Percentiles rank a stretch among this genome's conserved stretches.
phyloP scores from a whole-genome alignment of 2,797 vertebrate genomes.

The Falco naumanni region DNA sequence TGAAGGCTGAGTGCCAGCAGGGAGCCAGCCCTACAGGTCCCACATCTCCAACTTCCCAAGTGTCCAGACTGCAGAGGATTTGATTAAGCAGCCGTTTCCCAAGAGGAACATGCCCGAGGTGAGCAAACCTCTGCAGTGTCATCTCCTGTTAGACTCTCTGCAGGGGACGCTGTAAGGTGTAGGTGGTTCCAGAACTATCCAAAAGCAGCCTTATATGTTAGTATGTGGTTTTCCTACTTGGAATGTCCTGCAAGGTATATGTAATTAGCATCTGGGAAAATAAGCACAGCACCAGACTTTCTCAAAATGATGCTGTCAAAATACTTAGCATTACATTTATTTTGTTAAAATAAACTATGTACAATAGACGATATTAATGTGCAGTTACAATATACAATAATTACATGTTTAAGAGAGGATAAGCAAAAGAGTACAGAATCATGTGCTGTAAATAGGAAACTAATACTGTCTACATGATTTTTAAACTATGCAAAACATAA shows the following conservation, averaged over 20 bases:
- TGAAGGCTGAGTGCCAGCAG: background rate
- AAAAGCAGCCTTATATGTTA: background rate
- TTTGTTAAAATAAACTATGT: constrained; percentile 68
- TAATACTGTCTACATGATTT: constrained; percentile 32
- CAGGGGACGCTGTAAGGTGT: background rate
- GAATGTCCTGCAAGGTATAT: background rate
- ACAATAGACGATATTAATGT: constrained; percentile 39
- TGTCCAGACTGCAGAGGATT: background rate
- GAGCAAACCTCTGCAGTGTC: background rate
- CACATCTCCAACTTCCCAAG: background rate
- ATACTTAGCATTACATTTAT: constrained; percentile 58
- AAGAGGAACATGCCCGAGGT: background rate
- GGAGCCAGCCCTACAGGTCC: background rate
- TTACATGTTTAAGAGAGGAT: constrained; percentile 62
- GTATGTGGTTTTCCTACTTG: background rate
- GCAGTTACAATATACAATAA: constrained; percentile 68
- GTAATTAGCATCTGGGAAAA: background rate
- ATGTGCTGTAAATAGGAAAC: constrained; percentile 47
- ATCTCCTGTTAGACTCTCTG: background rate
- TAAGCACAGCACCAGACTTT: background rate
- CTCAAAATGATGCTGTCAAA: constrained; percentile 41
- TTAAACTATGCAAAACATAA: constrained; percentile 7
- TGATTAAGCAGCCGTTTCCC: background rate
- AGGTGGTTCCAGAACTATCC: background rate
- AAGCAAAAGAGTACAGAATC: constrained; percentile 43